Evolutionary conservation across 2,113 vertebrate species (phyloP).

Genomic region (Thamnophis sirtalis): DNA sequence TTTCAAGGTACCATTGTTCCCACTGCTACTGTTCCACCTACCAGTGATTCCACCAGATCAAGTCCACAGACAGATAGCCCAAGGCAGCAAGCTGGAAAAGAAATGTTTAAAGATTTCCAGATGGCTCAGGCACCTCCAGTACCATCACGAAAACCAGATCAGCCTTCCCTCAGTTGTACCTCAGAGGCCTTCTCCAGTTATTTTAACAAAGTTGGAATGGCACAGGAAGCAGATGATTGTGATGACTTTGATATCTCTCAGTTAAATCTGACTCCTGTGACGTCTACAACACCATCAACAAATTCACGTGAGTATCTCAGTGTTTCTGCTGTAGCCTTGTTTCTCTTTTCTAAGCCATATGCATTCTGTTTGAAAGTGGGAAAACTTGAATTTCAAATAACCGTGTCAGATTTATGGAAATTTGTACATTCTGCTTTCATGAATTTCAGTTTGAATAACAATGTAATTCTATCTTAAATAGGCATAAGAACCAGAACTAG

Average conservation of each 20-base stretch:
- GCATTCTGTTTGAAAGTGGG: neutral
- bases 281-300: conserved; percentile 95
- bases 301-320: conserved; percentile 89
- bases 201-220: conserved; percentile 94
- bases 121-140: conserved; percentile 92
- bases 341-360: neutral
- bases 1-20: conserved; percentile 88
- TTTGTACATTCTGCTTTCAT: conserved; percentile 16
- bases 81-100: conserved; percentile 88
- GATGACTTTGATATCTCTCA: conserved; percentile 99
- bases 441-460: conserved; percentile 30
- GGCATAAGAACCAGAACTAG: neutral
- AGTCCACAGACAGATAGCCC: conserved; percentile 87
- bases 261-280: conserved; percentile 97
- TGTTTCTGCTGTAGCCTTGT: neutral
- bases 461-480: neutral
- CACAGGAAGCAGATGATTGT: conserved; percentile 95
- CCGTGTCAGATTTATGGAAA: conserved; percentile 14
- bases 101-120: conserved; percentile 98
- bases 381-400: neutral
- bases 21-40: conserved; percentile 77
- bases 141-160: conserved; percentile 85
- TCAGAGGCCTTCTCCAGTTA: conserved; percentile 97
- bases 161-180: conserved; percentile 87
- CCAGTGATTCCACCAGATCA: conserved; percentile 80